These are phyloP conservation scores for Rafetus swinhoei DNA, from an alignment of 2,113 vertebrate species.

Conservation along the genomic window DNA sequence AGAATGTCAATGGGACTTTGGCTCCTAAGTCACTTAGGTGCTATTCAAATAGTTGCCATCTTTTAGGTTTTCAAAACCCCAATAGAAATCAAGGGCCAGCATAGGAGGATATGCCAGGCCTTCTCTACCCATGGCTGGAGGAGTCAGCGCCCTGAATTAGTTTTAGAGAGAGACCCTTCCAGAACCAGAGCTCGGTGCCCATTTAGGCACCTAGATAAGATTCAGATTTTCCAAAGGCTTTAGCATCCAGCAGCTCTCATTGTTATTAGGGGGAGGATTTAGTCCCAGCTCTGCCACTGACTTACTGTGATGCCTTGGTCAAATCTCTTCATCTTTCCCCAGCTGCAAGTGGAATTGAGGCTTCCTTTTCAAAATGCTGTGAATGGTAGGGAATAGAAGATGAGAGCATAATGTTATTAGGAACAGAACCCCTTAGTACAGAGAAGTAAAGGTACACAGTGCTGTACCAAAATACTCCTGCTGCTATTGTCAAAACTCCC, in stretches of 20 bases:
- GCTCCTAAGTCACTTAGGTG: not conserved
- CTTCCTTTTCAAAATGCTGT: rapidly evolving
- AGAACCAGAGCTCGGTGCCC: not conserved
- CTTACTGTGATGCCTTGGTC: rapidly evolving
- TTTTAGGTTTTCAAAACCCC: not conserved
- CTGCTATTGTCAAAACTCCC: not conserved
- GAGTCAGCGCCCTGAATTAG: not conserved
- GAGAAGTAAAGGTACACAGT: not conserved
- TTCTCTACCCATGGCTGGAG: not conserved
- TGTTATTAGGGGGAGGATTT: not conserved
- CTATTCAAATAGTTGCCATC: not conserved
- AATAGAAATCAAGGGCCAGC: constrained; percentile 5
- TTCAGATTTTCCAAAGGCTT: rapidly evolving
- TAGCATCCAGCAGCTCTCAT: not conserved
- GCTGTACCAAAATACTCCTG: not conserved
- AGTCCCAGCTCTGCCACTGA: not conserved
- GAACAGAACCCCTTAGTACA: not conserved
- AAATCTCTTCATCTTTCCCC: not conserved
- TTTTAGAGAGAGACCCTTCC: not conserved
- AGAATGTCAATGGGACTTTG: not conserved
- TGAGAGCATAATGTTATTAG: not conserved
- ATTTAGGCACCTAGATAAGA: rapidly evolving
- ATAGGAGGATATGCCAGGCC: not conserved
- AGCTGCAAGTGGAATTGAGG: not conserved
- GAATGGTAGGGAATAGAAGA: rapidly evolving